Percentiles rank a stretch among this genome's conserved stretches.
Evolutionary conservation across 2,888 invertebrate species (phyloP).

Genomic region (Eupithecia pulchellata): DNA sequence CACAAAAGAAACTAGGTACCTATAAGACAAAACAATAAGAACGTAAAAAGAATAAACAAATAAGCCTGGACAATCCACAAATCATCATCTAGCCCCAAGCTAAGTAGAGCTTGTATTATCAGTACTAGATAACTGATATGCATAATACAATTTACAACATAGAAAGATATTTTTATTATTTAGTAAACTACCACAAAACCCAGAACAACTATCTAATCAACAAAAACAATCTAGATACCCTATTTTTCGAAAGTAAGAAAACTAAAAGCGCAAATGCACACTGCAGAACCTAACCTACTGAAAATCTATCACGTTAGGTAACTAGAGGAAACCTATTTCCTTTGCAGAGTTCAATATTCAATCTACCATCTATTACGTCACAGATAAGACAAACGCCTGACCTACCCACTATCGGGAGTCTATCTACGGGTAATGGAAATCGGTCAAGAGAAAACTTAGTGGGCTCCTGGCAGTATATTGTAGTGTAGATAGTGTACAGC

Average conservation of each 20-base stretch:
- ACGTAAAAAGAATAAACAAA: too few relatives aligned
- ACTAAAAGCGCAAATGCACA: background rate
- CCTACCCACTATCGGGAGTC: slow-evolving; percentile 42
- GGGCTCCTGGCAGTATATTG: background rate
- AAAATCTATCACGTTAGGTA: slow-evolving; percentile 7
- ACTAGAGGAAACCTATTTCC: slow-evolving; percentile 28
- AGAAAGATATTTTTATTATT: too few relatives aligned
- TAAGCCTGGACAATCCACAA: too few relatives aligned
- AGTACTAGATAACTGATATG: too few relatives aligned
- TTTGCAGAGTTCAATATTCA: slow-evolving; percentile 48
- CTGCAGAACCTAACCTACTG: background rate
- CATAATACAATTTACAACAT: too few relatives aligned
- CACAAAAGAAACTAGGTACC: too few relatives aligned
- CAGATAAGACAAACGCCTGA: slow-evolving; percentile 48
- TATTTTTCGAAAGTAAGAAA: background rate
- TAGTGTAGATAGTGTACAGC: background rate
- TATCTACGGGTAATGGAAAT: slow-evolving; percentile 47
- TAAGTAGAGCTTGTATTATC: too few relatives aligned
- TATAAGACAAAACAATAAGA: too few relatives aligned
- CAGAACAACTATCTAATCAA: too few relatives aligned
- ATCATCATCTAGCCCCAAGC: too few relatives aligned
- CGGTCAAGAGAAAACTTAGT: slow-evolving; percentile 27
- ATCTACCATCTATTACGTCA: slow-evolving; percentile 52
- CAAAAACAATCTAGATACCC: background rate
- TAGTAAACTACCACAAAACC: too few relatives aligned